Percentiles rank a stretch among this genome's conserved stretches.
These are phyloP conservation scores for Drosophila virilis DNA, from an alignment of 1,140 invertebrate genomes.

Conservation along the genomic window DNA sequence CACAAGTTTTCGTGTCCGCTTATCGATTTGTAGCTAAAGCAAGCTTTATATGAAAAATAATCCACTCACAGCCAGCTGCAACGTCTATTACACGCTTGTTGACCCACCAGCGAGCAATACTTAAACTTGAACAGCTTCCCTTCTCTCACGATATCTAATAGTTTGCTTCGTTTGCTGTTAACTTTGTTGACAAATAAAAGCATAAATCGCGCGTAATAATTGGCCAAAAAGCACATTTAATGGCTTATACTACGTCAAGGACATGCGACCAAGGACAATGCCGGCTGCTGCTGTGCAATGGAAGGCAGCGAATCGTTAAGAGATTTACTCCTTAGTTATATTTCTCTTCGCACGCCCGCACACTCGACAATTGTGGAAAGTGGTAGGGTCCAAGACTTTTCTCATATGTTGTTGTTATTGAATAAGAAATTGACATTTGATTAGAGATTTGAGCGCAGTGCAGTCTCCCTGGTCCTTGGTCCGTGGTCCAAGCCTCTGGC, in stretches of 20 bases:
- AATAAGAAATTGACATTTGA: conserved; percentile 82
- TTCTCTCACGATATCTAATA: background rate
- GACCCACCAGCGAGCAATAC: conserved; percentile 34
- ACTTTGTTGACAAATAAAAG: conserved; percentile 78
- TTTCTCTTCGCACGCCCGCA: conserved; percentile 57
- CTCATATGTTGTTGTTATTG: conserved; percentile 67
- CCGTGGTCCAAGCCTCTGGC: background rate
- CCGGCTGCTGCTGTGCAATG: conserved; percentile 3
- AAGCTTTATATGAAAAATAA: conserved; percentile 5
- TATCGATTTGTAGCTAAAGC: conserved; percentile 7
- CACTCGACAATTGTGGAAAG: conserved; percentile 5
- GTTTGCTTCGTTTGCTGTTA: conserved; percentile 1
- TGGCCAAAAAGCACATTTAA: conserved; percentile 80
- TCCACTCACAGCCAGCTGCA: conserved; percentile 34
- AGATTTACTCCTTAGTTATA: conserved; percentile 67
- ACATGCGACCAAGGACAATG: conserved; percentile 38
- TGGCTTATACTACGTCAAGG: conserved; percentile 62
- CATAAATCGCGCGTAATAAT: conserved; percentile 83
- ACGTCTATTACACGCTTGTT: conserved; percentile 52
- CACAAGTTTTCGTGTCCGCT: conserved; percentile 5
- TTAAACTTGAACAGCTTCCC: background rate
- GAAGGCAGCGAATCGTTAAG: conserved; percentile 58
- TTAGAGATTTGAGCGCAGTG: conserved; percentile 63
- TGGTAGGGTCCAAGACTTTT: conserved; percentile 25
- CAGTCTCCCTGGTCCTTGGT: background rate